These are phyloP conservation scores for Argyresthia goedartella DNA, from an alignment of 2,888 invertebrate genomes.

Conservation along the genomic window DNA sequence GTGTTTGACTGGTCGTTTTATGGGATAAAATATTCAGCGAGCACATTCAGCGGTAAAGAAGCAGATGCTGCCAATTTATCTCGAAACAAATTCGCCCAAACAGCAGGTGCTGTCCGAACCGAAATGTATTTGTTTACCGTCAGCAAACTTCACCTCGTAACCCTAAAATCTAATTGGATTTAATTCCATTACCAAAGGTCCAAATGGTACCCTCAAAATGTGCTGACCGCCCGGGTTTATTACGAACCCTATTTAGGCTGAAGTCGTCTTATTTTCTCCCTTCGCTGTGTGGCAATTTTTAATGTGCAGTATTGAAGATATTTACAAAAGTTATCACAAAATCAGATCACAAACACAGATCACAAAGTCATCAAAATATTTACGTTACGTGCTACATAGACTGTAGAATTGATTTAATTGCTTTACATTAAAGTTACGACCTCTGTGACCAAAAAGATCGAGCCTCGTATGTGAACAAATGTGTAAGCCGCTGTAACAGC, in stretches of 20 bases:
- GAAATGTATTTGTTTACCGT: slow-evolving; percentile 60
- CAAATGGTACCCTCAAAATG: slow-evolving; percentile 63
- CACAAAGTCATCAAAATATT: too few relatives aligned
- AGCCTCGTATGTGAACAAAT: too few relatives aligned
- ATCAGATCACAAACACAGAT: too few relatives aligned
- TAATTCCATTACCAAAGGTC: slow-evolving; percentile 68
- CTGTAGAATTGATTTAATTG: too few relatives aligned
- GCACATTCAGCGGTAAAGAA: slow-evolving; percentile 1
- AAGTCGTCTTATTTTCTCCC: too few relatives aligned
- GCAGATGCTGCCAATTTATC: slow-evolving; percentile 38
- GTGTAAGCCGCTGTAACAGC: too few relatives aligned
- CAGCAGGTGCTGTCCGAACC: slow-evolving; percentile 53
- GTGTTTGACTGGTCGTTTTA: background rate
- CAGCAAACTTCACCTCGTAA: slow-evolving; percentile 65
- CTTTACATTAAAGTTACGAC: too few relatives aligned
- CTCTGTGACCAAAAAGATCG: too few relatives aligned
- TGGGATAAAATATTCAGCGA: slow-evolving; percentile 8
- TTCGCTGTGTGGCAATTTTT: too few relatives aligned
- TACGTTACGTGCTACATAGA: too few relatives aligned
- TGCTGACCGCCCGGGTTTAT: slow-evolving; percentile 61
- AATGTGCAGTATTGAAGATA: too few relatives aligned
- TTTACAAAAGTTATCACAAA: too few relatives aligned
- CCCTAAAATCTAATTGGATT: slow-evolving; percentile 70
- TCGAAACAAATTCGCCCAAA: slow-evolving; percentile 35
- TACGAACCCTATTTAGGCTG: slow-evolving; percentile 22